phyloP scores from a whole-genome alignment of 2,113 vertebrate species.

The Ageneiosus marmoratus region DNA sequence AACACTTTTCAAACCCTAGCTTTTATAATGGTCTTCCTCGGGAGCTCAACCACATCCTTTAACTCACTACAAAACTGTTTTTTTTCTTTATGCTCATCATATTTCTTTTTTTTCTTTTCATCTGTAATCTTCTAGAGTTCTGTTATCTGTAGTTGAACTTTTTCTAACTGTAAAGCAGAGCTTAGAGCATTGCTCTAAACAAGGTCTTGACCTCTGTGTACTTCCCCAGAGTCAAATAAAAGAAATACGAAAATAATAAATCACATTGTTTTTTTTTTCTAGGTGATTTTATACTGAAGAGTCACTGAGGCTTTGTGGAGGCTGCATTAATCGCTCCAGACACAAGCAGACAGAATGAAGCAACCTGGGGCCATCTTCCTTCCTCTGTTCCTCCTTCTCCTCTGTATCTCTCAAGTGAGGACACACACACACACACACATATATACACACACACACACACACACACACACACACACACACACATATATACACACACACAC shows the following conservation, averaged over 20 bases:
- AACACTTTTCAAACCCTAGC: no score
- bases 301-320: slow-evolving; percentile 5
- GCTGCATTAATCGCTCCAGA: slow-evolving; percentile 20
- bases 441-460: neutral
- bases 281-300: slow-evolving; percentile 35
- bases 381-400: slow-evolving; percentile 37
- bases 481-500: neutral
- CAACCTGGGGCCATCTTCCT: slow-evolving; percentile 12
- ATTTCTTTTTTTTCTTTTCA: neutral
- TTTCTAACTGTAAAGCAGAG: neutral
- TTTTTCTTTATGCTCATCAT: no score
- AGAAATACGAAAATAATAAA: neutral
- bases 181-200: neutral
- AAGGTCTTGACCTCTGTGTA: neutral
- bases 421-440: slow-evolving; percentile 8
- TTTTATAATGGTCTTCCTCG: neutral
- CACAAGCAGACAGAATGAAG: slow-evolving; percentile 41
- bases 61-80: neutral
- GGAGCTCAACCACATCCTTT: neutral
- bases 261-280: neutral
- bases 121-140: neutral
- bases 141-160: neutral
- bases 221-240: neutral
- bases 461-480: slow-evolving; percentile 14
- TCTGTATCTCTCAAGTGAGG: slow-evolving; percentile 38